Percentiles rank a stretch among this genome's conserved stretches.
Conservation (phyloP, 2,113 vertebrate genomes). For the Chauna torquata region DNA sequence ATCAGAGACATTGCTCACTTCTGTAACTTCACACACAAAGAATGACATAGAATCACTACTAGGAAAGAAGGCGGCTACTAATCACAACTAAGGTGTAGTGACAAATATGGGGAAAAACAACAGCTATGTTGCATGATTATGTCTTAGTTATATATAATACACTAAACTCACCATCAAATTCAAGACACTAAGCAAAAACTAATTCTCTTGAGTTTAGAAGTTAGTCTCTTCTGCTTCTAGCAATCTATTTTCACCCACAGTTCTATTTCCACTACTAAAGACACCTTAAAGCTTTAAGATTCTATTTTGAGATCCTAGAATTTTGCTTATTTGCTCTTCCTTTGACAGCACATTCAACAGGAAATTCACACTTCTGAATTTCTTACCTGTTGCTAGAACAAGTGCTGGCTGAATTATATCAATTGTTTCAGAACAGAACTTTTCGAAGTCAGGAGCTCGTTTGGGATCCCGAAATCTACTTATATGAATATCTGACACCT, state of each 20-base stretch:
- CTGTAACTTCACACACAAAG: not conserved
- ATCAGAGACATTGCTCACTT: not conserved
- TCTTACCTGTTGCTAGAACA: constrained; percentile 92
- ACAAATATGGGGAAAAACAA: not conserved
- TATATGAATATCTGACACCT: constrained; percentile 96
- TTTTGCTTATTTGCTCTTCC: not conserved
- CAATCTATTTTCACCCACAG: not conserved
- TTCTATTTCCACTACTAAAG: not conserved
- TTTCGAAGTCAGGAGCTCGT: constrained; percentile 89
- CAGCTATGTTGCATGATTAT: not conserved
- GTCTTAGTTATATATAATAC: not conserved
- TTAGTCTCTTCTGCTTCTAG: not conserved
- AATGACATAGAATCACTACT: not conserved
- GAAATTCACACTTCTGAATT: not conserved
- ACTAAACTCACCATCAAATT: not conserved
- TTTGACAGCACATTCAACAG: not conserved
- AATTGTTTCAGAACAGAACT: constrained; percentile 91
- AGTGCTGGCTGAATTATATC: constrained; percentile 88
- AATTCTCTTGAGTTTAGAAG: not conserved
- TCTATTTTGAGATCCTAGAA: not conserved
- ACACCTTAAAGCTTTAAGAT: not conserved
- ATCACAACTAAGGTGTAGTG: not conserved
- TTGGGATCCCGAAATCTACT: constrained; percentile 88
- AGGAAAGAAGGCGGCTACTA: not conserved
- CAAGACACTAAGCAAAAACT: not conserved